These are phyloP conservation scores for Rallus limicola DNA, from an alignment of 2,113 vertebrate genomes.

Conservation along the genomic window DNA sequence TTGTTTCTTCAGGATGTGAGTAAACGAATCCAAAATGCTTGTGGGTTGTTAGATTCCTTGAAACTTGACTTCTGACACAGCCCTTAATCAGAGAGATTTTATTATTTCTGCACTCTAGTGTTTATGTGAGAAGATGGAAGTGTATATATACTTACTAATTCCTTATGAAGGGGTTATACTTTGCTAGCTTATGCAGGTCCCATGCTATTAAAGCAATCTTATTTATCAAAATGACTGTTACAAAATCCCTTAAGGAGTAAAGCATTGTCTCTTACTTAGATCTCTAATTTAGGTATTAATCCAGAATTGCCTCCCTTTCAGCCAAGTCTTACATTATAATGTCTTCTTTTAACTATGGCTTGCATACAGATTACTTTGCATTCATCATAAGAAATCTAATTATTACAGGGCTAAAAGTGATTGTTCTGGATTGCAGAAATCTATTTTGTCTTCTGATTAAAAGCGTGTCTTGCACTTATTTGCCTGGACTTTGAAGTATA, in stretches of 20 bases:
- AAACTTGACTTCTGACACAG: not conserved
- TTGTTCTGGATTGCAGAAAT: constrained; percentile 5
- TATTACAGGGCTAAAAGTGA: not conserved
- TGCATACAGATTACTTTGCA: not conserved
- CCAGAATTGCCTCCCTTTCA: not conserved
- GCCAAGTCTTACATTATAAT: not conserved
- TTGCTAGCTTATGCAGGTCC: not conserved
- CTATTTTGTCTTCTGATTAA: not conserved
- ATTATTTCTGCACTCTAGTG: not conserved
- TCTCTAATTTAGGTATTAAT: not conserved
- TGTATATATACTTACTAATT: not conserved
- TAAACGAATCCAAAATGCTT: not conserved
- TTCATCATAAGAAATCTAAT: not conserved
- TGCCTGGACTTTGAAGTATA: not conserved
- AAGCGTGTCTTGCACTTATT: not conserved
- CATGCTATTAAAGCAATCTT: not conserved
- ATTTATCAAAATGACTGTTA: not conserved
- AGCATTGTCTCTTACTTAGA: not conserved
- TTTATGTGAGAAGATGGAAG: not conserved
- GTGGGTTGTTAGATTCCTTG: not conserved
- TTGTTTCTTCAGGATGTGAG: not conserved
- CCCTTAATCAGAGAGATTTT: not conserved
- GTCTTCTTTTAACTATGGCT: not conserved
- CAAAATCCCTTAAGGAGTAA: not conserved
- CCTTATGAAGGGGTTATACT: not conserved